Percentiles rank a stretch among this genome's conserved stretches.
phyloP scores from a whole-genome alignment of 2,797 vertebrate species.

The Pangasius macronema region DNA sequence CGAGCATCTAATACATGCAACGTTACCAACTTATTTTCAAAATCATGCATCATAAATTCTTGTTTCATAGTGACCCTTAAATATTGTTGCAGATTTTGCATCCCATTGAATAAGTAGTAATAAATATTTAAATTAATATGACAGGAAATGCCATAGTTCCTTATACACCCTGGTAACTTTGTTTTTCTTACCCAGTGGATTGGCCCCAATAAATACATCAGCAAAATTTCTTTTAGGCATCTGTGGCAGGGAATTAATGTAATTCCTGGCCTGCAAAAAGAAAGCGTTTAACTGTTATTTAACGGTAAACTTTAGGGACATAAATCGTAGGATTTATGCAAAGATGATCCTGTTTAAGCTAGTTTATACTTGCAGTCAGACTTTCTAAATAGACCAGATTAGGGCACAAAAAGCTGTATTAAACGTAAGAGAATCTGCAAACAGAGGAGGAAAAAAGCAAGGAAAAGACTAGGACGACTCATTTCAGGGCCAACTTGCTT shows the following conservation, averaged over 20 bases:
- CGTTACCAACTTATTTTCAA: neutral
- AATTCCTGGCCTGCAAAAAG: constrained; percentile 89
- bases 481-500: neutral
- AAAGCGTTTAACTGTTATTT: constrained; percentile 50
- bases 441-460: neutral
- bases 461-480: neutral
- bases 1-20: neutral
- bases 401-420: neutral
- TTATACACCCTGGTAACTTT: neutral
- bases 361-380: constrained; percentile 25
- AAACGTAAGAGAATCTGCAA: neutral
- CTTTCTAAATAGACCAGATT: constrained; percentile 6
- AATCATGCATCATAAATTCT: neutral
- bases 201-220: constrained; percentile 96
- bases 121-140: neutral
- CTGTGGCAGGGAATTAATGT: constrained; percentile 90
- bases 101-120: neutral
- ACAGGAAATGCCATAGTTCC: neutral
- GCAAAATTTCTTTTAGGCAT: constrained; percentile 98
- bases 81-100: neutral
- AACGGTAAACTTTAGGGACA: neutral
- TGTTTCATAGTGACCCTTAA: neutral
- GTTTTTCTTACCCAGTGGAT: constrained; percentile 83
- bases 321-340: neutral
- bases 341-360: neutral